These are phyloP conservation scores for Penaeus monodon DNA, from an alignment of 2,888 invertebrate species.

Conservation along the genomic window DNA sequence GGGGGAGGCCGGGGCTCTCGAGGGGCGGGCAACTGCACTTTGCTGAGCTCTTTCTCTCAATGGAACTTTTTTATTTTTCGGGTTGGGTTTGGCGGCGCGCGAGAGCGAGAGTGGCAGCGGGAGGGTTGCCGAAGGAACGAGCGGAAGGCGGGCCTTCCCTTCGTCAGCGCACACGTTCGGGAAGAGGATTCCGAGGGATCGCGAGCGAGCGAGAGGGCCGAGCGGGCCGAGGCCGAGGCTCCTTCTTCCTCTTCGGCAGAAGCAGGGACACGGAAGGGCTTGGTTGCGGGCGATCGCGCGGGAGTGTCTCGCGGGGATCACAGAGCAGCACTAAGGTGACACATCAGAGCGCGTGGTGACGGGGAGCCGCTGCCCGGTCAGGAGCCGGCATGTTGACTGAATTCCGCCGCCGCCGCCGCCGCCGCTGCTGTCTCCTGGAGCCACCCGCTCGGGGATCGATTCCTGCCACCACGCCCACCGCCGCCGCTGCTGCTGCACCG, in stretches of 20 bases:
- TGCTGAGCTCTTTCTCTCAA: too few species aligned
- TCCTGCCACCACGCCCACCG: slow-evolving; percentile 15
- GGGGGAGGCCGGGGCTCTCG: neutral
- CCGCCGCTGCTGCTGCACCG: neutral
- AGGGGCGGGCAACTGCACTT: neutral
- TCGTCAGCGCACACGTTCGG: too few species aligned
- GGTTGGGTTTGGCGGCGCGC: neutral
- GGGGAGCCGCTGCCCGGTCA: slow-evolving; percentile 43
- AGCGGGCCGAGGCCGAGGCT: too few species aligned
- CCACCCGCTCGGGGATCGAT: slow-evolving; percentile 25
- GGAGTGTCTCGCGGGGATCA: too few species aligned
- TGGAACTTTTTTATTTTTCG: too few species aligned
- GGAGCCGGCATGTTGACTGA: slow-evolving; percentile 58
- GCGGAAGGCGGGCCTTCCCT: neutral
- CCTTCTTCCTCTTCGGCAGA: too few species aligned
- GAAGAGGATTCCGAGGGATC: neutral
- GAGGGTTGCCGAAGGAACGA: neutral
- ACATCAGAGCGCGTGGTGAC: slow-evolving; percentile 26
- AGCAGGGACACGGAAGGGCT: too few species aligned
- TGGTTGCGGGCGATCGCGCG: too few species aligned
- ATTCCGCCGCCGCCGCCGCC: slow-evolving; percentile 34
- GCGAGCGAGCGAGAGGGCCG: neutral
- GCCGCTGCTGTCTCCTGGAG: slow-evolving; percentile 34
- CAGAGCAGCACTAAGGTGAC: too few species aligned
- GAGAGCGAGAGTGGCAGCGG: neutral